These are phyloP conservation scores for Micronycteris hirsuta DNA, from an alignment of 2,113 vertebrate genomes.

Conservation along the genomic window DNA sequence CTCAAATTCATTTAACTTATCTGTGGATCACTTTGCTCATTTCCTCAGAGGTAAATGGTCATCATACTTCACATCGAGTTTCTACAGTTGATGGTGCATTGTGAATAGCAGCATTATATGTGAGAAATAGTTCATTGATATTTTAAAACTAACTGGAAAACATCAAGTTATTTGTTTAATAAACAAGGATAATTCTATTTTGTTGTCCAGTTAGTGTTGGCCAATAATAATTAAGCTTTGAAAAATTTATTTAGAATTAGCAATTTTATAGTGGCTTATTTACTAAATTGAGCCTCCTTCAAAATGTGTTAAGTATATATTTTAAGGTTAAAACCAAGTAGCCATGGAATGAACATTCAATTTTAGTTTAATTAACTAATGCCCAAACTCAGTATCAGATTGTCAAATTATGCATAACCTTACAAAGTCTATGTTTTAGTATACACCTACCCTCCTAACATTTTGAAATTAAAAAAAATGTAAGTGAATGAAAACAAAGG, in stretches of 20 bases:
- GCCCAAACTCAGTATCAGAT: background rate
- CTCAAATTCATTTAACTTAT: background rate
- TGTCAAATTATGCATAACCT: background rate
- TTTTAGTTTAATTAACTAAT: background rate
- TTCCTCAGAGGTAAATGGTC: background rate
- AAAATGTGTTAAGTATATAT: background rate
- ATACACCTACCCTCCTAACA: background rate
- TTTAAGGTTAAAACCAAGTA: background rate
- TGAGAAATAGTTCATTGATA: background rate
- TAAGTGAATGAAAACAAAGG: background rate
- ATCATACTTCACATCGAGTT: background rate
- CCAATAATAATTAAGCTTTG: background rate
- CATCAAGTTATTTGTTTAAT: background rate
- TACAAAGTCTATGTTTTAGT: background rate
- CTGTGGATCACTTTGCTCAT: background rate
- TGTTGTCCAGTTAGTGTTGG: background rate
- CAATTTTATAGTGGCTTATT: background rate
- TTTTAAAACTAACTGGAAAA: background rate
- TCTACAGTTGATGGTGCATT: background rate
- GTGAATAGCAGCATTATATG: background rate
- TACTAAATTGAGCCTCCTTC: background rate
- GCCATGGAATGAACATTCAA: background rate
- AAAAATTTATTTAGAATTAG: background rate
- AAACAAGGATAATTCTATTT: background rate
- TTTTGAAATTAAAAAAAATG: background rate